Evolutionary conservation across 2,113 vertebrate species (phyloP).

Genomic region (Micromys minutus): DNA sequence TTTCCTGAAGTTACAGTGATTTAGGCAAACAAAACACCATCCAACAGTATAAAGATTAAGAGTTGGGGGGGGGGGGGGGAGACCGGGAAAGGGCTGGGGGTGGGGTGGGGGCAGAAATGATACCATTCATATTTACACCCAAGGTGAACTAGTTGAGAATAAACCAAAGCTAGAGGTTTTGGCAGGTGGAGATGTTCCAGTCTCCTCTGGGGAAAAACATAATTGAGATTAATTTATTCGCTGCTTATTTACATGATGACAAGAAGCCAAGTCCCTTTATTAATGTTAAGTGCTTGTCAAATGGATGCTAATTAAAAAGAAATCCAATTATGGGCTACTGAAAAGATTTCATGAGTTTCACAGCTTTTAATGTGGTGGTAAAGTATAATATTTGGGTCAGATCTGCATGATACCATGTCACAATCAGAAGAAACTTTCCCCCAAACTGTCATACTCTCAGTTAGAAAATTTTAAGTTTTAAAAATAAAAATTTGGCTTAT

Average conservation of each 20-base stretch:
- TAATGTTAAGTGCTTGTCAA: constrained; percentile 80
- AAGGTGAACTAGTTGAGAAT: constrained; percentile 53
- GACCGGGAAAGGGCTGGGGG: not conserved
- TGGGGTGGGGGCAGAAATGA: not conserved
- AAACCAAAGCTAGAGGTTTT: constrained; percentile 60
- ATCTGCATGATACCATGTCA: constrained; percentile 57
- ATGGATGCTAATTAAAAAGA: constrained; percentile 79
- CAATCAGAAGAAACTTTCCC: constrained; percentile 62
- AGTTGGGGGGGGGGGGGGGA: not conserved
- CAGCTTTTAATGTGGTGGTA: constrained; percentile 75
- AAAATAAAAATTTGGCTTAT: constrained; percentile 32
- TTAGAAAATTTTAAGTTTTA: constrained; percentile 33
- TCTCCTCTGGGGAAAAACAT: constrained; percentile 38
- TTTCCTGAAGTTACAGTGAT: constrained; percentile 26
- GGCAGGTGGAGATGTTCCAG: constrained; percentile 63
- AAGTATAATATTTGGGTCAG: constrained; percentile 71
- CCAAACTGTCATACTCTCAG: constrained; percentile 51
- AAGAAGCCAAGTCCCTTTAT: constrained; percentile 66
- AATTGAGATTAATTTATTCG: constrained; percentile 74
- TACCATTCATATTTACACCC: constrained; percentile 28
- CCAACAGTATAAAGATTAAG: constrained; percentile 41
- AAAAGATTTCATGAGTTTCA: constrained; percentile 76
- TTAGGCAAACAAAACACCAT: constrained; percentile 22
- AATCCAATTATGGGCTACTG: constrained; percentile 78
- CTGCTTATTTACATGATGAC: constrained; percentile 67